These are phyloP conservation scores for Ceyx margarethae DNA, from an alignment of 2,113 vertebrate species.

Conservation along the genomic window DNA sequence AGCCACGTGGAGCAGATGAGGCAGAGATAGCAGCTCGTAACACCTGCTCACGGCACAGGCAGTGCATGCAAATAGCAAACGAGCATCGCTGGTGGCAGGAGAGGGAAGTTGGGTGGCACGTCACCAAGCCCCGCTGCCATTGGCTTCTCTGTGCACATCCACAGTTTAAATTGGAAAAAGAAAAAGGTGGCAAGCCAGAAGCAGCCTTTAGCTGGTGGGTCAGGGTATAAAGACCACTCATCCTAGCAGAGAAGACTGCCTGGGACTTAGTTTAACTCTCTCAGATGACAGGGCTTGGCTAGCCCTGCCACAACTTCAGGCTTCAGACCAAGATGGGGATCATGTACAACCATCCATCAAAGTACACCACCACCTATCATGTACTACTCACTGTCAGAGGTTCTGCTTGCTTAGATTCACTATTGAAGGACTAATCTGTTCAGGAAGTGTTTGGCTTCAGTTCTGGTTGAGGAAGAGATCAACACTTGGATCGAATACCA, in stretches of 20 bases:
- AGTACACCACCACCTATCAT: too few relatives aligned
- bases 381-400: neutral
- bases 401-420: neutral
- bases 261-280: neutral
- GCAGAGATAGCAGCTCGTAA: neutral
- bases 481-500: neutral
- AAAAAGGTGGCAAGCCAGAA: too few relatives aligned
- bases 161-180: neutral
- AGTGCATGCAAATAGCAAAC: neutral
- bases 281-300: neutral
- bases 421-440: neutral
- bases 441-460: neutral
- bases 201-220: neutral
- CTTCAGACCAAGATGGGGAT: neutral
- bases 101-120: neutral
- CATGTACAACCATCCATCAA: rapidly evolving
- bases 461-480: neutral
- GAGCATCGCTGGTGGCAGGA: neutral
- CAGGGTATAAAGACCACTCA: rapidly evolving
- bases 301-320: neutral
- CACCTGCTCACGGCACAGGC: neutral
- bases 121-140: neutral
- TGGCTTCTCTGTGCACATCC: neutral
- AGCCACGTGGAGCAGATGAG: neutral
- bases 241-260: neutral